phyloP scores from a whole-genome alignment of 2,113 vertebrate species.

The Tiliqua scincoides region DNA sequence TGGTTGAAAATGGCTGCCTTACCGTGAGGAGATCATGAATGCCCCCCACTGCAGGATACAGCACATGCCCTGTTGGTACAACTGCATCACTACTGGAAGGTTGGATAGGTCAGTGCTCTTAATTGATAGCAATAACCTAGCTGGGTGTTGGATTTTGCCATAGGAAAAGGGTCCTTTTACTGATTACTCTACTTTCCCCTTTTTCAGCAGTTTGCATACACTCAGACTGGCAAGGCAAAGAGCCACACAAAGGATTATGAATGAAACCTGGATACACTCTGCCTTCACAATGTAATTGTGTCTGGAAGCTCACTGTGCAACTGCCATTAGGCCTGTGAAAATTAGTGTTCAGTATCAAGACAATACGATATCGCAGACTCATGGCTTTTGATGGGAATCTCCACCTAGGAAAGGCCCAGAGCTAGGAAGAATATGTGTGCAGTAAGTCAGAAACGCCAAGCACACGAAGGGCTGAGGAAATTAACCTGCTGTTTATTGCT shows the following conservation, averaged over 20 bases:
- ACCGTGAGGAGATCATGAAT: no score
- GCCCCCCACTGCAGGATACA: no score
- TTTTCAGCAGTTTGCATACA: no score
- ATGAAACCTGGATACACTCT: slow-evolving; percentile 52
- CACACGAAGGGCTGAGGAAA: background rate
- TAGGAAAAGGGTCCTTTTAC: no score
- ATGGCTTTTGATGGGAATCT: background rate
- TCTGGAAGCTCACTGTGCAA: slow-evolving; percentile 35
- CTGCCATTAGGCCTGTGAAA: slow-evolving; percentile 24
- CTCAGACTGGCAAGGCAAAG: slow-evolving; percentile 23
- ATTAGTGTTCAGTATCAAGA: slow-evolving; percentile 35
- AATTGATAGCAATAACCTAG: no score
- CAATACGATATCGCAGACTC: slow-evolving; percentile 33
- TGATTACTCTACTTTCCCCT: no score
- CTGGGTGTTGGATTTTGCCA: no score
- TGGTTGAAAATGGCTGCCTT: no score
- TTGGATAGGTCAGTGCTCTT: no score
- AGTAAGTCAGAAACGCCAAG: background rate
- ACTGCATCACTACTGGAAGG: no score
- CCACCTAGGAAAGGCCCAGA: background rate
- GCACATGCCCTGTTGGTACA: no score
- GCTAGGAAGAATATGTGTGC: background rate
- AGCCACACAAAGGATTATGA: background rate
- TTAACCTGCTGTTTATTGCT: background rate
- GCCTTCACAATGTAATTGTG: slow-evolving; percentile 36